Conservation (phyloP, 2,888 invertebrate genomes). For the Lycia hirtaria region DNA sequence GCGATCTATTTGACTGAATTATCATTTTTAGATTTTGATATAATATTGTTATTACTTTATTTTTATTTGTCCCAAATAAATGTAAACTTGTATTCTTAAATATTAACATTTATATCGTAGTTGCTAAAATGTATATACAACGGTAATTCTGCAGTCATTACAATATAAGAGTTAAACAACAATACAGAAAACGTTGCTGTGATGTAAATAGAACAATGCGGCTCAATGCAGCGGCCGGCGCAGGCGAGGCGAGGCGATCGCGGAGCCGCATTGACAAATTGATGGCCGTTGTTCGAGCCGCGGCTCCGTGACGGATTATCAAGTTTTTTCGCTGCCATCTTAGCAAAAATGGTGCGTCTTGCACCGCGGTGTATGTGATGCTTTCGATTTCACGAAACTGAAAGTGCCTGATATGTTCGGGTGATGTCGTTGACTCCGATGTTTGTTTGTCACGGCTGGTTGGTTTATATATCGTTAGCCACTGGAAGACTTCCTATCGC, state of each 20-base stretch:
- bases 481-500: constrained; percentile 68
- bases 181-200: constrained; percentile 14
- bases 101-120: no score
- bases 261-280: constrained; percentile 67
- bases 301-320: constrained; percentile 72
- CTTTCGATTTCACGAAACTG: constrained; percentile 84
- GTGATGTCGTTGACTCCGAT: constrained; percentile 80
- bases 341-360: constrained; percentile 72
- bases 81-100: no score
- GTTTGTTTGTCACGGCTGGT: constrained; percentile 82
- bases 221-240: constrained; percentile 48
- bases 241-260: constrained; percentile 36
- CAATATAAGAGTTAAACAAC: neutral
- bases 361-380: constrained; percentile 66
- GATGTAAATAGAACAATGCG: constrained; percentile 41
- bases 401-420: constrained; percentile 81
- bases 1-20: no score
- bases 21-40: no score
- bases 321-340: constrained; percentile 72
- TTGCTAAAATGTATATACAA: no score
- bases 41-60: no score
- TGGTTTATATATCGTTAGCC: constrained; percentile 61
- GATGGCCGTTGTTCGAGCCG: constrained; percentile 59
- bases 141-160: no score
- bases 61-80: no score